Conservation (phyloP, 1,140 invertebrate genomes). For the Littorina saxatilis region DNA sequence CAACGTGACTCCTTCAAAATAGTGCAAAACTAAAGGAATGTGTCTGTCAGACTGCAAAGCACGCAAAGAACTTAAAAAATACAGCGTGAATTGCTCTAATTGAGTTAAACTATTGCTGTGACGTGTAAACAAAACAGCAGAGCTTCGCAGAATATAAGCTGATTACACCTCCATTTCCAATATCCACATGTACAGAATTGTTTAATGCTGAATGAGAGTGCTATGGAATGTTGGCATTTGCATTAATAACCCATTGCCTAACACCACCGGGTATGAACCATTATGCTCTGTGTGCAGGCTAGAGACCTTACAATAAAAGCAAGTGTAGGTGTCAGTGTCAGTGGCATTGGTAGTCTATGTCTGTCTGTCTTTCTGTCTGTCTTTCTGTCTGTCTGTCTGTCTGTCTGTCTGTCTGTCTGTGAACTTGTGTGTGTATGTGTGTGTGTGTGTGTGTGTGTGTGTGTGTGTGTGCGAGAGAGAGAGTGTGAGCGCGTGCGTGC, state of each 20-base stretch:
- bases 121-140: too few relatives aligned
- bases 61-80: too few relatives aligned
- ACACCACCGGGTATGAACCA: neutral
- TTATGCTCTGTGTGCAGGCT: neutral
- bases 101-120: too few relatives aligned
- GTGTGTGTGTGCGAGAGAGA: too few relatives aligned
- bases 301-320: neutral
- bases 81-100: too few relatives aligned
- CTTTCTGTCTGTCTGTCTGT: too few relatives aligned
- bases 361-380: too few relatives aligned
- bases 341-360: neutral
- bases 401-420: neutral
- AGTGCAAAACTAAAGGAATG: too few relatives aligned
- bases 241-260: neutral
- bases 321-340: neutral
- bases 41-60: too few relatives aligned
- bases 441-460: conserved; percentile 13
- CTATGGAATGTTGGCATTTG: neutral
- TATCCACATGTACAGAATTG: neutral
- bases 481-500: neutral
- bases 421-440: conserved; percentile 16
- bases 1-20: too few relatives aligned
- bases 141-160: too few relatives aligned
- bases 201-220: neutral
- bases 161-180: too few relatives aligned